These are phyloP conservation scores for Candidula unifasciata DNA, from an alignment of 2,888 invertebrate genomes.

Conservation along the genomic window DNA sequence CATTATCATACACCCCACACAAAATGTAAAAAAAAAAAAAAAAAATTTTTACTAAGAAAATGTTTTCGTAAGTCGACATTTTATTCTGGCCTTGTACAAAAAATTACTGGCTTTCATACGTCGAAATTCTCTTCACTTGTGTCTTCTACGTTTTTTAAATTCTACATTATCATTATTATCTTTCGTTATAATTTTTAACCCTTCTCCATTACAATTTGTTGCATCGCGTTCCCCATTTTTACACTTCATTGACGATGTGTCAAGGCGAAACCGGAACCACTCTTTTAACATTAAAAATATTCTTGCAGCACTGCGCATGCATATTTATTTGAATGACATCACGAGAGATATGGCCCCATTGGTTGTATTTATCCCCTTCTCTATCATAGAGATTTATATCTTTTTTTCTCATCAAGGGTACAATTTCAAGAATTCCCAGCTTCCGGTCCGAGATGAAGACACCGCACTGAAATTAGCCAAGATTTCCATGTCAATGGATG, in stretches of 20 bases:
- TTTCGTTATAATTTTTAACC: background rate
- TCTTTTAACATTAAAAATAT: constrained; percentile 1
- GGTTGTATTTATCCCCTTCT: constrained; percentile 23
- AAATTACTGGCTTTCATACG: too few relatives aligned
- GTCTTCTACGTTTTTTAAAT: too few relatives aligned
- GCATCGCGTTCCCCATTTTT: background rate
- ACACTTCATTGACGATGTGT: constrained; percentile 27
- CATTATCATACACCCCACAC: too few relatives aligned
- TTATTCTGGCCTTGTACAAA: too few relatives aligned
- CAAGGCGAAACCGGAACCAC: background rate
- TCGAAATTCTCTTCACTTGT: too few relatives aligned
- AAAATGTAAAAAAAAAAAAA: too few relatives aligned
- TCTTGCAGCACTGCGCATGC: constrained; percentile 16
- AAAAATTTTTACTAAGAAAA: too few relatives aligned
- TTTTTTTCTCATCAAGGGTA: constrained; percentile 29
- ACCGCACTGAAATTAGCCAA: constrained; percentile 14
- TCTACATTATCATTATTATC: too few relatives aligned
- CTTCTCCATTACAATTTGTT: background rate
- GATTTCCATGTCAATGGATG: constrained; percentile 43
- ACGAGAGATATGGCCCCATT: background rate
- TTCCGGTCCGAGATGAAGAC: background rate
- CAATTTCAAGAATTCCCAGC: background rate
- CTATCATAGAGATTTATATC: constrained; percentile 36
- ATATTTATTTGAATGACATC: constrained; percentile 35
- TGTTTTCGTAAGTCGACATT: too few relatives aligned